Evolutionary conservation across 2,888 invertebrate species (phyloP).

Genomic region (Drosophila cracens): DNA sequence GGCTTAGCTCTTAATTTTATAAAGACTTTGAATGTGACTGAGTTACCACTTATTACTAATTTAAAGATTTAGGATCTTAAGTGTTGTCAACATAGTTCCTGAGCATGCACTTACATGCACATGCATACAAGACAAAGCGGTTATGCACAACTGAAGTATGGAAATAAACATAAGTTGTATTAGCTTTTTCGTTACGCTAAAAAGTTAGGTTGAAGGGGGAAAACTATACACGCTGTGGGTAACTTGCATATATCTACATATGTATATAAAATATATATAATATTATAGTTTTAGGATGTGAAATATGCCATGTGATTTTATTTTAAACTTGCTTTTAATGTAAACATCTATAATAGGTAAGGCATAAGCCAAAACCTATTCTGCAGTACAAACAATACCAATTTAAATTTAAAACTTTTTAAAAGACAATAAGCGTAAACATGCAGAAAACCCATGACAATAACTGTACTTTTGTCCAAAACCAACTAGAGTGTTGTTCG

Average conservation of each 20-base stretch:
- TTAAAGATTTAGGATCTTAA: slow-evolving; percentile 26
- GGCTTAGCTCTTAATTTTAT: slow-evolving; percentile 7
- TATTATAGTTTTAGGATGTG: slow-evolving; percentile 35
- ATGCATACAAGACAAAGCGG: slow-evolving; percentile 2
- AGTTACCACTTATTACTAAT: slow-evolving; percentile 24
- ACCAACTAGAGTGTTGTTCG: neutral
- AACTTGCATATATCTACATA: slow-evolving; percentile 19
- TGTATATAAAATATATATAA: slow-evolving; percentile 11
- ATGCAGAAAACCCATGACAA: slow-evolving; percentile 45
- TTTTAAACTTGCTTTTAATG: slow-evolving; percentile 62
- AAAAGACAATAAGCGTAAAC: slow-evolving; percentile 64
- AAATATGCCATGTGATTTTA: slow-evolving; percentile 75
- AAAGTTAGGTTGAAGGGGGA: slow-evolving; percentile 25
- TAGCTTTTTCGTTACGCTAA: slow-evolving; percentile 40
- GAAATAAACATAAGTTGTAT: slow-evolving; percentile 45
- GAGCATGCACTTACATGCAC: slow-evolving; percentile 4
- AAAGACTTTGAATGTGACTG: slow-evolving; percentile 50
- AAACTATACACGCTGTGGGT: slow-evolving; percentile 27
- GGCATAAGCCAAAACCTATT: slow-evolving; percentile 34
- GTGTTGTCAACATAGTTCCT: slow-evolving; percentile 43
- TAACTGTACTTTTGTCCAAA: slow-evolving; percentile 28
- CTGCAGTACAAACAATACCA: slow-evolving; percentile 55
- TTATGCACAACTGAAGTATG: slow-evolving; percentile 21
- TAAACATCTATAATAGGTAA: slow-evolving; percentile 30
- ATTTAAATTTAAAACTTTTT: slow-evolving; percentile 32